Conservation (phyloP, 2,113 vertebrate species). For the Myrmecophaga tridactyla region DNA sequence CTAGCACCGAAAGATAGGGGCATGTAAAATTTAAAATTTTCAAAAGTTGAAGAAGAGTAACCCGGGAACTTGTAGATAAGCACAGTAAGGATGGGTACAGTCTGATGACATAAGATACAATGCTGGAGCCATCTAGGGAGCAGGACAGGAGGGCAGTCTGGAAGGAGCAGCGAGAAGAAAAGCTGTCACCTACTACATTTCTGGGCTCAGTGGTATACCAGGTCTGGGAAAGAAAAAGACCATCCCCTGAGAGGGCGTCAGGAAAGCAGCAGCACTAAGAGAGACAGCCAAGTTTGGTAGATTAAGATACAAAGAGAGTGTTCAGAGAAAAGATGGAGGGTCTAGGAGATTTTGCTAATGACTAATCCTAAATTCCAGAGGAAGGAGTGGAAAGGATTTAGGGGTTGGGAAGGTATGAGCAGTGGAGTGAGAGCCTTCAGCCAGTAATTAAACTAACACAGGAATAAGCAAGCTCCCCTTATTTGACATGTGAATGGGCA, state of each 20-base stretch:
- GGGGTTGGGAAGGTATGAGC: not conserved
- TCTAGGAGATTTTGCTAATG: not conserved
- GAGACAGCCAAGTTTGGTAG: not conserved
- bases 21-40: not conserved
- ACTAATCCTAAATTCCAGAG: not conserved
- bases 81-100: not conserved
- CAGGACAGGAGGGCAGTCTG: not conserved
- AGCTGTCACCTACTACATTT: not conserved
- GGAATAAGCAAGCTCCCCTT: not conserved
- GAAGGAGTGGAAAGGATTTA: not conserved
- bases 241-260: not conserved
- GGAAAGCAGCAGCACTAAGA: not conserved
- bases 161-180: not conserved
- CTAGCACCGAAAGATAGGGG: not conserved
- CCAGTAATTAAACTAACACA: slow-evolving; percentile 28
- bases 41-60: not conserved
- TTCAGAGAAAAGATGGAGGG: not conserved
- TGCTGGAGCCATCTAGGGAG: not conserved
- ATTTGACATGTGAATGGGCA: slow-evolving; percentile 42
- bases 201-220: not conserved
- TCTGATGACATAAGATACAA: not conserved
- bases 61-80: not conserved
- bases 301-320: not conserved
- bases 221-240: not conserved
- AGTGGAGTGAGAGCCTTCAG: not conserved